Conservation (phyloP, 2,113 vertebrate species). For the Damaliscus lunatus region DNA sequence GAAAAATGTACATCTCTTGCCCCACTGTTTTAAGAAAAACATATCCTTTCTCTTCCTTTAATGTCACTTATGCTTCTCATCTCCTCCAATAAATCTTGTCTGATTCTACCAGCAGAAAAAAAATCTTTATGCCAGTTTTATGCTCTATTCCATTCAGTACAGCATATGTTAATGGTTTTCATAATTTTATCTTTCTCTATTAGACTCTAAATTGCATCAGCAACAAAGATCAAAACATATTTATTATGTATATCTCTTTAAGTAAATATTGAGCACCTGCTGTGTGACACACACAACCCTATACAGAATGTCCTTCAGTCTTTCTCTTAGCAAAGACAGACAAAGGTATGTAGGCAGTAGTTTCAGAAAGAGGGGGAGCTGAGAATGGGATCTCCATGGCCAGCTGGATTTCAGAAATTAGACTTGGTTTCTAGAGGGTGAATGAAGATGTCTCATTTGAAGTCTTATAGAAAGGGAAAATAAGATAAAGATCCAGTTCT, state of each 20-base stretch:
- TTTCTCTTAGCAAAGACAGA: background rate
- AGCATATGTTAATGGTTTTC: background rate
- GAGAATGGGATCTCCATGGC: background rate
- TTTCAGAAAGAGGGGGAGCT: background rate
- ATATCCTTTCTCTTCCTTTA: background rate
- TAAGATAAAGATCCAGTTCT: background rate
- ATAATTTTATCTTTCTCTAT: background rate
- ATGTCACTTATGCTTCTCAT: background rate
- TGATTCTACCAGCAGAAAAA: background rate
- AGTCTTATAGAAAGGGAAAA: background rate
- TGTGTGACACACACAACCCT: background rate
- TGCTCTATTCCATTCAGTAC: background rate
- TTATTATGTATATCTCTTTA: background rate
- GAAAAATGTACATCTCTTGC: background rate
- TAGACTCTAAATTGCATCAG: background rate
- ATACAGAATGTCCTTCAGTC: background rate
- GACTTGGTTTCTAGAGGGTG: background rate
- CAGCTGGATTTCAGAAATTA: background rate
- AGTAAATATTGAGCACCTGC: background rate
- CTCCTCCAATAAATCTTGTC: background rate
- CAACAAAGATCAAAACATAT: background rate
- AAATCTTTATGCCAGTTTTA: background rate
- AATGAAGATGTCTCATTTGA: background rate
- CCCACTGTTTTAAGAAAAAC: background rate
- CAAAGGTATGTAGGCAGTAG: background rate